Conservation (phyloP, 1,140 invertebrate genomes). For the Daktulosphaira vitifoliae region DNA sequence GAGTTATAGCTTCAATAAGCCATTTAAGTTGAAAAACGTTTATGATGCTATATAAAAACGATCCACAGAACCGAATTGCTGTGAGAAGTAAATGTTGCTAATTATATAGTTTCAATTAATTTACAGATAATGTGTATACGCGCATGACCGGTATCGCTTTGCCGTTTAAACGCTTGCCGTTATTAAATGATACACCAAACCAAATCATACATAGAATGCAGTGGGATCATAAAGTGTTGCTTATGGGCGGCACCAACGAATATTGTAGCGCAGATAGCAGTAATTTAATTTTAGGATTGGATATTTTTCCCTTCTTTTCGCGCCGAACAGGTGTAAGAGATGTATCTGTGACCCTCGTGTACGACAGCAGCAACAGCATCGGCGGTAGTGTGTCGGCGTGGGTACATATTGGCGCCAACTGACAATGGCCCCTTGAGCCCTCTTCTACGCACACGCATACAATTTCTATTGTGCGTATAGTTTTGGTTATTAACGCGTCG, state of each 20-base stretch:
- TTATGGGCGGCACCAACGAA: constrained; percentile 25
- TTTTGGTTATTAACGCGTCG: constrained; percentile 15
- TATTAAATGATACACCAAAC: no score
- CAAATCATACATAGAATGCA: not conserved
- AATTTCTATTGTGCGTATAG: constrained; percentile 16
- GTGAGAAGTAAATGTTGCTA: not conserved
- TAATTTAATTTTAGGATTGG: constrained; percentile 28
- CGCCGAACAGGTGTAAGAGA: constrained; percentile 30
- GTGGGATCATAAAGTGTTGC: constrained; percentile 30
- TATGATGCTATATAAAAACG: no score
- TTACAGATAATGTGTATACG: no score
- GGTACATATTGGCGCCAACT: constrained; percentile 27
- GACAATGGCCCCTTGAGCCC: constrained; percentile 19
- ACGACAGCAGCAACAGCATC: constrained; percentile 15
- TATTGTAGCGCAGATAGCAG: constrained; percentile 1
- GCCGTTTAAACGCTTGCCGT: not conserved
- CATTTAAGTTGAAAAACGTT: no score
- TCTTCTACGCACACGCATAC: not conserved
- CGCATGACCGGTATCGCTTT: no score
- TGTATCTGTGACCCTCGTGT: constrained; percentile 20
- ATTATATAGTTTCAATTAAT: not conserved
- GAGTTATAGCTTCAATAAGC: no score
- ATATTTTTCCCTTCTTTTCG: constrained; percentile 3
- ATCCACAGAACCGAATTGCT: not conserved
- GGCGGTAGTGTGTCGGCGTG: not conserved